phyloP scores from a whole-genome alignment of 2,888 invertebrate genomes.

The Leptinotarsa tumamoca region DNA sequence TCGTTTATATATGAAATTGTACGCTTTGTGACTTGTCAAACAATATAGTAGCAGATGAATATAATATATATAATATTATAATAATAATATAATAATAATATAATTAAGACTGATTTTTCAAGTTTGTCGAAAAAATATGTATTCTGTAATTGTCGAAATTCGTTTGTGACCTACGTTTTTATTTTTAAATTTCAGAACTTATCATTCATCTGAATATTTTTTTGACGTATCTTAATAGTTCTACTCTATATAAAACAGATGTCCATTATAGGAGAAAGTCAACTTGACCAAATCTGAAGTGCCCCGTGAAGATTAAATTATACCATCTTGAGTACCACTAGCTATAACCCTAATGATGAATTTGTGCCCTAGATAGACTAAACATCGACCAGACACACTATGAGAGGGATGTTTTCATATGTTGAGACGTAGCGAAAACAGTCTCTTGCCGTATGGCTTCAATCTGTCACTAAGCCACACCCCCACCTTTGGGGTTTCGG shows the following conservation, averaged over 20 bases:
- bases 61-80: too few species aligned
- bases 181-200: background rate
- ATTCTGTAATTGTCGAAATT: too few species aligned
- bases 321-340: slow-evolving; percentile 23
- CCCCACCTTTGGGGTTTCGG: slow-evolving; percentile 42
- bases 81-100: too few species aligned
- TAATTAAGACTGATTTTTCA: too few species aligned
- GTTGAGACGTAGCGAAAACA: slow-evolving; percentile 56
- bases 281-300: slow-evolving; percentile 35
- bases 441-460: slow-evolving; percentile 64
- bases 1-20: too few species aligned
- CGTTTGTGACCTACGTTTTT: background rate
- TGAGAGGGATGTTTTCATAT: slow-evolving; percentile 58
- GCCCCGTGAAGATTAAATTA: slow-evolving; percentile 15
- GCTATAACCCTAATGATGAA: slow-evolving; percentile 35
- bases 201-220: too few species aligned
- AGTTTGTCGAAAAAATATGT: too few species aligned
- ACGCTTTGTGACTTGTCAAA: too few species aligned
- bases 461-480: slow-evolving; percentile 66
- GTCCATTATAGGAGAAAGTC: slow-evolving; percentile 13
- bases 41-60: too few species aligned
- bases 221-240: background rate
- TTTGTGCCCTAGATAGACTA: slow-evolving; percentile 57
- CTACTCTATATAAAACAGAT: background rate
- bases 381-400: slow-evolving; percentile 58